A percentile compares a stretch with the other conserved stretches of the same genome.
These are phyloP conservation scores for Apus apus DNA, from an alignment of 2,113 vertebrate species.

Conservation along the genomic window DNA sequence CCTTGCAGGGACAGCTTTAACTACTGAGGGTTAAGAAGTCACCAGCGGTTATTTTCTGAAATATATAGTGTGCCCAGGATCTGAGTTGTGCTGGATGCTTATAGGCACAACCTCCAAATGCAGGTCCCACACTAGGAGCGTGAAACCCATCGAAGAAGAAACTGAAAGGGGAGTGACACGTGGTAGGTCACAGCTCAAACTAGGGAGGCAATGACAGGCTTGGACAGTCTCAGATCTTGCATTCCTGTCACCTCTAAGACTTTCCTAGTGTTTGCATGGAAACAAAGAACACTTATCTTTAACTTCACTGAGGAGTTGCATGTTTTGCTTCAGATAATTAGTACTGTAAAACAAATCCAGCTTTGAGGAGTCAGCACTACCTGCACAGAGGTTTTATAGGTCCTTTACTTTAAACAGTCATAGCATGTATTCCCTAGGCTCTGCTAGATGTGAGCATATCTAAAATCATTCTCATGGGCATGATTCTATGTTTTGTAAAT, in stretches of 20 bases:
- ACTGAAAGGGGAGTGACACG: background rate
- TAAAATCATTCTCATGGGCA: background rate
- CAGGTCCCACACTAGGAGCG: fast-evolving
- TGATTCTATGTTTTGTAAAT: background rate
- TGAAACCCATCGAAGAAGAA: background rate
- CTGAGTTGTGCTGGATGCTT: background rate
- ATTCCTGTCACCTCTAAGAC: background rate
- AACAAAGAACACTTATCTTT: background rate
- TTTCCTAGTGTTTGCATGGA: background rate
- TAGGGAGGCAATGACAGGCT: background rate
- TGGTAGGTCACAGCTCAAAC: background rate
- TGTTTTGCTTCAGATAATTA: background rate
- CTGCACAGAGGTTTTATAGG: background rate
- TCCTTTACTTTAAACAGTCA: background rate
- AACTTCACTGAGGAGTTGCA: background rate
- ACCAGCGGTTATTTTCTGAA: background rate
- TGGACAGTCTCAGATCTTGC: background rate
- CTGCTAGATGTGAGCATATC: background rate
- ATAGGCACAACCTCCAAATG: fast-evolving
- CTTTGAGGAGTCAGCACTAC: background rate
- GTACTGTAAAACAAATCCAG: background rate
- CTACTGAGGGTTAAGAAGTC: background rate
- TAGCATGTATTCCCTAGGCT: background rate
- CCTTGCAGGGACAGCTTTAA: background rate
- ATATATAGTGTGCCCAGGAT: fast-evolving